Base-by-base conservation (phyloP, 2,888 invertebrate genomes). In the Melinopterus prodromus region DNA sequence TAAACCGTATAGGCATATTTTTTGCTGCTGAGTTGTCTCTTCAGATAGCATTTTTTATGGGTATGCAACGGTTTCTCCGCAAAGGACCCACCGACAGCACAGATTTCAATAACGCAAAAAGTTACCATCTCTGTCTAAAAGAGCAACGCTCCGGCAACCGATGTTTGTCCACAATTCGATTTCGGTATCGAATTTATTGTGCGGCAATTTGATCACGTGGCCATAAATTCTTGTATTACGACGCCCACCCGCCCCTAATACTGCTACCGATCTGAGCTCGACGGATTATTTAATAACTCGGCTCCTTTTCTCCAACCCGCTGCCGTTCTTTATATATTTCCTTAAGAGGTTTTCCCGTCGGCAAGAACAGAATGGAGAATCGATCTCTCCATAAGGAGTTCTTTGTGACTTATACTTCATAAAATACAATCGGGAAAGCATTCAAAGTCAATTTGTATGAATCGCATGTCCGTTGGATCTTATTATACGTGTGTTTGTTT, bases 101-200 rank as follows among this genome's bases (percentile, higher is more conserved):
- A 53, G 53, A 1, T 53, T 9, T 53, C 53, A 53, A 53, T 53
- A 53, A 53, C 53, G 53, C 7, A 1, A 53, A 53, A 53, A 9
- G 26, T 26, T 3, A 26, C 26, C 26, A 26, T 26, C 26, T 26
- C 26, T 26, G 26, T 26, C 26, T 26, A 26, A 26, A 26, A 1
- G 3, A 26, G 26, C 26, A 2, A 26, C 3, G 26, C 53, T 1
- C 53, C 53, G 9, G 53, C 53, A 4, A 53, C 53, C 53, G 53
- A 53, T 53, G 53, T 53, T 53, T 53, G 12, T 53, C 53, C 1
- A 53, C 53, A 53, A 53, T 53, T 53, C 12, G 53, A 53, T 53
- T 53, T 53, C 53, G 53, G 53, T 53, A 53, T 53, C 53, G 53
- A 53, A 53, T 53, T 53, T 53, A 53, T 53, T 53, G 53, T 53